Evolutionary conservation across 2,888 invertebrate genomes (phyloP).

Genomic region (Plebejus argus): DNA sequence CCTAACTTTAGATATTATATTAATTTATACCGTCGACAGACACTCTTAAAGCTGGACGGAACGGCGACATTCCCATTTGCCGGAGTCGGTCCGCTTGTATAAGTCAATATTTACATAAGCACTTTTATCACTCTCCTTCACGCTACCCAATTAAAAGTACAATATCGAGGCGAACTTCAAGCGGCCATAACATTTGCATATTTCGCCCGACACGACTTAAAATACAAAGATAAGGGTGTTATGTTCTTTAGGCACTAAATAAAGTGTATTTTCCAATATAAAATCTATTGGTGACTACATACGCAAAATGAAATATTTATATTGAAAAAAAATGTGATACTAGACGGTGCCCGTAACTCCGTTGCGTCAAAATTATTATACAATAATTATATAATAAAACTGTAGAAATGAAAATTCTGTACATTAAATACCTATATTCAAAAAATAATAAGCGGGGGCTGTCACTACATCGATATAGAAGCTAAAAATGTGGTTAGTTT

Average conservation of each 20-base stretch:
- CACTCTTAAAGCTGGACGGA: background rate
- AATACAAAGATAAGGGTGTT: slow-evolving; percentile 26
- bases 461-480: too few species aligned
- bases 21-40: background rate
- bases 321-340: background rate
- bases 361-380: too few species aligned
- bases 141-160: slow-evolving; percentile 25
- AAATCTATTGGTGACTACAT: background rate
- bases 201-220: slow-evolving; percentile 19
- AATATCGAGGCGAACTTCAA: background rate
- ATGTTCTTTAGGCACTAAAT: background rate
- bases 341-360: background rate
- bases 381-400: too few species aligned
- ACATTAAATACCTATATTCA: too few species aligned
- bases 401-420: too few species aligned
- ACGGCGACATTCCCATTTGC: background rate
- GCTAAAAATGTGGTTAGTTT: too few species aligned
- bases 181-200: slow-evolving; percentile 17
- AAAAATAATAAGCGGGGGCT: too few species aligned
- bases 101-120: background rate
- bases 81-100: background rate
- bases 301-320: background rate
- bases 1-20: background rate
- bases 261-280: background rate
- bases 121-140: slow-evolving; percentile 10